Base-by-base conservation (phyloP, 2,888 invertebrate species). In the Acleris holmiana region DNA sequence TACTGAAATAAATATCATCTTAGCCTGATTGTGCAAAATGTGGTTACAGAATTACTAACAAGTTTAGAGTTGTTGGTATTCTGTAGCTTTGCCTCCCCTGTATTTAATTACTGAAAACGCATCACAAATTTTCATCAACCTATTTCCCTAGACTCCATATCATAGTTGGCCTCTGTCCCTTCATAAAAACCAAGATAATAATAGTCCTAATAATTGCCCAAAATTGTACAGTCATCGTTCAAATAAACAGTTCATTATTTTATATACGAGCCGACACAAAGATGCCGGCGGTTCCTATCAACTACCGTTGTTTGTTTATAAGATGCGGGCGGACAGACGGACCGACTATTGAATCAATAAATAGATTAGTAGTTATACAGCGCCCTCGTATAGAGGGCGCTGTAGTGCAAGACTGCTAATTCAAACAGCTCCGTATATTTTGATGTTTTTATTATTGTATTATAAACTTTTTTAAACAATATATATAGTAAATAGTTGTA, bases 341-440 rank as follows among this genome's bases (percentile, higher is more conserved):
- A 74, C 74, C 69, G 71, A 75, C 80, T 78, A 84, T 88, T 85
- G 80, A 88, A 88, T 88, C 86, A 82, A 84, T 90, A 89, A 89
- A 88, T 84, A 87, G 84, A 89, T 90, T 88, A 88, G 78, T 78
- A 78, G 74, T 74, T 66, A 71, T 75, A 74, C n/a, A n/a, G n/a
- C n/a, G n/a, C n/a, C n/a, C n/a, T n/a, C n/a, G n/a, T n/a, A n/a
- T n/a, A n/a, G n/a, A n/a, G n/a, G n/a, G n/a, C n/a, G n/a, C n/a
- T n/a, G n/a, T n/a, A n/a, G n/a, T n/a, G n/a, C n/a, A n/a, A n/a
- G n/a, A n/a, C n/a, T n/a, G n/a, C n/a, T n/a, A n/a, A n/a, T n/a
- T n/a, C n/a, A n/a, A n/a, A n/a, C n/a, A n/a, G n/a, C n/a, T n/a
- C n/a, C n/a, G n/a, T n/a, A n/a, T n/a, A n/a, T n/a, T n/a, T n/a